Evolutionary conservation across 2,888 invertebrate species (phyloP), one percentile per base, ranked within the genome.

Genomic region (Agriopis aurantiaria): DNA sequence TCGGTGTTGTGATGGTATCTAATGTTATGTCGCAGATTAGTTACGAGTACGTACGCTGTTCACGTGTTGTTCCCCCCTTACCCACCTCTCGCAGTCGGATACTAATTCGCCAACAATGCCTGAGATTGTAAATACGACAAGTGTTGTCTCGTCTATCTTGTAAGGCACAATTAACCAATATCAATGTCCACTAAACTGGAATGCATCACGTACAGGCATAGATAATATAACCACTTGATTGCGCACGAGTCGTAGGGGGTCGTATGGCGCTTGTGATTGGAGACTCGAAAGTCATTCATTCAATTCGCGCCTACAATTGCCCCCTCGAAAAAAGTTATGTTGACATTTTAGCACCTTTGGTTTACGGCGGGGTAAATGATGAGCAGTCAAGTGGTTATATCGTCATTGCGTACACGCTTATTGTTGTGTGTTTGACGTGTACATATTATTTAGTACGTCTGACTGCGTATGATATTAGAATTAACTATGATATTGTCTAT

Each of bases 1-100:
- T 86, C 81, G 86, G 82, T 89, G 88, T 89, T 88, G 89, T 90
- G 86, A 80, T 84, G 82, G 62, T 57, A 62, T 62, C 65, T 67
- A 49, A 46, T 56, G 49, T 43, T 43, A 49, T 43, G 45, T 59
- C 69, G 60, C 68, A 59, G 59, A 49, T 56, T 61, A 61, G 45
- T 48, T 48, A 46, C 45, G 51, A 45, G 62, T 56, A 17, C 23
- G 66, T 67, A 23, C 52, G 45, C 33, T 8, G 45, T 48, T 14
- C 17, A n/a, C 11, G 17, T 23, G 43, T 11, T 41, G 33, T 33
- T 46, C 53, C 43, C 53, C 63, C 40, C 2, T 43, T 51, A 43
- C 59, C 68, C 68, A 64, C 60, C 55, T 59, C 55, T 8, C 65
- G 69, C 65, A 69, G 69, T 69, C 57, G 45, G 69, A 65, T 60